phyloP scores from a whole-genome alignment of 1,140 invertebrate species.

The Nixonia krombeini region DNA sequence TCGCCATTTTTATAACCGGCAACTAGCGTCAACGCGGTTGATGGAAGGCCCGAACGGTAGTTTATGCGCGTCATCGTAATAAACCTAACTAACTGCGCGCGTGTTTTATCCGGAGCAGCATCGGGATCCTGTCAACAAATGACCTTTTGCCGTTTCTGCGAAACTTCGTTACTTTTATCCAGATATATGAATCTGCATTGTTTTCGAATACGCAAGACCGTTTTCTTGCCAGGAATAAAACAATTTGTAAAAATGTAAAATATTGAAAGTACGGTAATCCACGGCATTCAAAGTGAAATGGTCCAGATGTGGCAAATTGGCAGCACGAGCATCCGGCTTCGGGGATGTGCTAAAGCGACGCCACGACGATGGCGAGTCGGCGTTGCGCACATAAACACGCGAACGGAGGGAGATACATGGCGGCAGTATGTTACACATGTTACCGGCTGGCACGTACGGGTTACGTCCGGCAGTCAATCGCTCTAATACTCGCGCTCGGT shows the following conservation, averaged over 20 bases:
- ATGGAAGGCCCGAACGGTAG: slow-evolving; percentile 34
- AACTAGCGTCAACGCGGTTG: slow-evolving; percentile 13
- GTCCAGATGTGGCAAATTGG: slow-evolving; percentile 50
- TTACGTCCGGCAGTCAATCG: slow-evolving; percentile 71
- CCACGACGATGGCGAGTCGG: slow-evolving; percentile 49
- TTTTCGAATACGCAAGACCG: no score
- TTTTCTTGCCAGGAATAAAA: no score
- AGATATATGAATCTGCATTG: no score
- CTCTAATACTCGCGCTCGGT: slow-evolving; percentile 67
- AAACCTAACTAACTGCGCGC: no score
- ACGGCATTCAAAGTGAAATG: slow-evolving; percentile 32
- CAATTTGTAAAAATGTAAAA: slow-evolving; percentile 32
- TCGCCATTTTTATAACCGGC: slow-evolving; percentile 31
- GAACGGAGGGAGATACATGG: slow-evolving; percentile 64
- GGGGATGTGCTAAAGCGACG: slow-evolving; percentile 56
- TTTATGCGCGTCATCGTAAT: slow-evolving; percentile 27
- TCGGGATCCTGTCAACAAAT: no score
- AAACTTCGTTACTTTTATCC: no score
- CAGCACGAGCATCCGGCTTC: slow-evolving; percentile 40
- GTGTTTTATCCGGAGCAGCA: no score
- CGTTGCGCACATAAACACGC: slow-evolving; percentile 62
- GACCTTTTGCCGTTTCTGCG: no score
- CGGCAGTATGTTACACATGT: slow-evolving; percentile 70
- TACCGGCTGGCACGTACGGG: slow-evolving; percentile 69
- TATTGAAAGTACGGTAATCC: slow-evolving; percentile 15